phyloP scores from a whole-genome alignment of 2,113 vertebrate genomes.

The Rissa tridactyla region DNA sequence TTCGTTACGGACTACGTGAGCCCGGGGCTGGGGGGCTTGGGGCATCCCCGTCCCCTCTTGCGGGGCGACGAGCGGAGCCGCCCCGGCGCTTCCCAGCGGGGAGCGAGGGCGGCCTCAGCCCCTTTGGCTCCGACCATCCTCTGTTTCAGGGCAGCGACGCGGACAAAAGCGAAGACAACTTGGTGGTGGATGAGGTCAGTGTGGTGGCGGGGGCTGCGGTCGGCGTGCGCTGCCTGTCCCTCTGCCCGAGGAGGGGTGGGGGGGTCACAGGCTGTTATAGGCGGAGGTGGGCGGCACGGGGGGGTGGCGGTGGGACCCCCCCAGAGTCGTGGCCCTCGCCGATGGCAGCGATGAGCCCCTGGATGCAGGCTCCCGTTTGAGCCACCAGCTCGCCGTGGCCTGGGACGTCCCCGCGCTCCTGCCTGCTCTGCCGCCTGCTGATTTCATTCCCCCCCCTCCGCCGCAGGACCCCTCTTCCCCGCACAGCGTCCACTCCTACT shows the following conservation, averaged over 20 bases:
- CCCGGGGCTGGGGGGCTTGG: not conserved
- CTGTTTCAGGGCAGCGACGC: conserved; percentile 86
- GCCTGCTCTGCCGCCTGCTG: not conserved
- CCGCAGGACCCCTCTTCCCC: conserved; percentile 88
- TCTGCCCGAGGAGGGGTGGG: fast-evolving
- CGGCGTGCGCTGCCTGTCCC: fast-evolving
- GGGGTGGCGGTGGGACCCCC: not conserved
- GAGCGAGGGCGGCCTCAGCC: not conserved
- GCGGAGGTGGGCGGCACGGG: not conserved
- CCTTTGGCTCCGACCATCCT: fast-evolving
- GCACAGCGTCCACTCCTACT: conserved; percentile 88
- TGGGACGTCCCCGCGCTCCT: fast-evolving
- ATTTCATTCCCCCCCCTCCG: not conserved
- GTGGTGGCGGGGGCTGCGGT: not conserved
- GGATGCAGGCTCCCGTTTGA: not conserved
- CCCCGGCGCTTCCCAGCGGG: not conserved
- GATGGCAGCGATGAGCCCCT: not conserved
- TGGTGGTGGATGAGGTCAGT: conserved; percentile 87
- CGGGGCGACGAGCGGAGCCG: not conserved
- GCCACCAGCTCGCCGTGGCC: not conserved
- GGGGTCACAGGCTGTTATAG: not conserved
- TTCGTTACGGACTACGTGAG: conserved; percentile 87
- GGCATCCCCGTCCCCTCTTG: not conserved
- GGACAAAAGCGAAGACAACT: conserved; percentile 92
- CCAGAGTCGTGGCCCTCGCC: fast-evolving